Conservation (phyloP, 2,797 vertebrate genomes). For the Pteronotus mesoamericanus region DNA sequence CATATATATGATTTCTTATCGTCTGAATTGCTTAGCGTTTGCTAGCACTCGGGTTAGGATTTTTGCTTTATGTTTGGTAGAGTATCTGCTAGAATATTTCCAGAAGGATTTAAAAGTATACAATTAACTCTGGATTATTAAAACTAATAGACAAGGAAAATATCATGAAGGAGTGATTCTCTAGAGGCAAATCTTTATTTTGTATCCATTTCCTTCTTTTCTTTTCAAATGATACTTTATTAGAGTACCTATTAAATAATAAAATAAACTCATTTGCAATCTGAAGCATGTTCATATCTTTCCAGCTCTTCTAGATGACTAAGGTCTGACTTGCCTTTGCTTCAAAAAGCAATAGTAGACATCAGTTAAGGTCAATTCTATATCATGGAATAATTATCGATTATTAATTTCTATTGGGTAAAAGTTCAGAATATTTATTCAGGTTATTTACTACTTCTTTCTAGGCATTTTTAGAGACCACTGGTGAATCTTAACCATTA, state of each 20-base stretch:
- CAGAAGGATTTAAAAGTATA: neutral
- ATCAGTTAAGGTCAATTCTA: neutral
- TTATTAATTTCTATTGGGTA: neutral
- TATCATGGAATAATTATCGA: neutral
- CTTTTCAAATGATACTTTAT: neutral
- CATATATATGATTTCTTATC: neutral
- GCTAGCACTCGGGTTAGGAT: neutral
- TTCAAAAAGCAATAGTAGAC: neutral
- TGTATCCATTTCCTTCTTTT: neutral
- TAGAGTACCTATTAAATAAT: neutral
- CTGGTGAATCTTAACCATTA: neutral
- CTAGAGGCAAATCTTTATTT: neutral
- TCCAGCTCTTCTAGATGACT: neutral
- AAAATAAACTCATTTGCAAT: slow-evolving; percentile 3
- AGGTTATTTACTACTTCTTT: neutral
- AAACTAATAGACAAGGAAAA: neutral
- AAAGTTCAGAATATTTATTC: neutral
- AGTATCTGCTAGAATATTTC: neutral
- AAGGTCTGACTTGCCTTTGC: neutral
- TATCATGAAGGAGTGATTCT: neutral
- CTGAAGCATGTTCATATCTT: neutral
- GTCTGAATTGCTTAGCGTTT: neutral
- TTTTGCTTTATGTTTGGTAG: neutral
- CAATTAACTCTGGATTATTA: neutral
- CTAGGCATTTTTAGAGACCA: neutral